phyloP scores from a whole-genome alignment of 2,888 invertebrate species.

The Lamellibrachia satsuma region DNA sequence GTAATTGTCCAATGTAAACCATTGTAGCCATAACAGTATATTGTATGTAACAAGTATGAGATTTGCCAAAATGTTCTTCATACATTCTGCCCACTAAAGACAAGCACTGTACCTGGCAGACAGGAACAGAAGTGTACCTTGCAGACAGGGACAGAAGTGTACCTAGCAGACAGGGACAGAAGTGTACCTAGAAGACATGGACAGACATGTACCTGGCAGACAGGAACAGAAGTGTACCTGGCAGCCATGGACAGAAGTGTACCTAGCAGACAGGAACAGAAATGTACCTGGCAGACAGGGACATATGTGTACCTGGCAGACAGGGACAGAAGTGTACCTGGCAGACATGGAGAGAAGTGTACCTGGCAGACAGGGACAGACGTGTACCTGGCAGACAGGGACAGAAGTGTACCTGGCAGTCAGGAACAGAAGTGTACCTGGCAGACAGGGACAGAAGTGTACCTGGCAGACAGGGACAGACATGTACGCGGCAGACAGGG shows the following conservation, averaged over 20 bases:
- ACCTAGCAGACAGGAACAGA: slow-evolving; percentile 82
- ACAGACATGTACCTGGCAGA: background rate
- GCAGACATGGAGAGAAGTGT: background rate
- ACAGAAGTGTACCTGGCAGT: slow-evolving; percentile 8
- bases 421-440: background rate
- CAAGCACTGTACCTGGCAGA: background rate
- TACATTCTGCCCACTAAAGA: no score
- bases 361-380: background rate
- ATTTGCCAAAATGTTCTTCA: no score
- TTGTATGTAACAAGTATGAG: no score
- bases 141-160: background rate
- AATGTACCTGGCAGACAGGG: slow-evolving; percentile 68
- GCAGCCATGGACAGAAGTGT: slow-evolving; percentile 74
- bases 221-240: background rate
- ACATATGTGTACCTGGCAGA: background rate
- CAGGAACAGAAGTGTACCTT: background rate
- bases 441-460: background rate
- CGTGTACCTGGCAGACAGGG: background rate
- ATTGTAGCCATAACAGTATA: no score
- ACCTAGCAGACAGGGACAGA: background rate
- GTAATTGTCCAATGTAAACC: no score
- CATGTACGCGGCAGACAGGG: slow-evolving; percentile 72
- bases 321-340: background rate
- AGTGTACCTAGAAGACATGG: background rate
- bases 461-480: background rate